A percentile compares a stretch with the other conserved stretches of the same genome.
Conservation (phyloP, 2,888 invertebrate genomes). For the Rotaria socialis region DNA sequence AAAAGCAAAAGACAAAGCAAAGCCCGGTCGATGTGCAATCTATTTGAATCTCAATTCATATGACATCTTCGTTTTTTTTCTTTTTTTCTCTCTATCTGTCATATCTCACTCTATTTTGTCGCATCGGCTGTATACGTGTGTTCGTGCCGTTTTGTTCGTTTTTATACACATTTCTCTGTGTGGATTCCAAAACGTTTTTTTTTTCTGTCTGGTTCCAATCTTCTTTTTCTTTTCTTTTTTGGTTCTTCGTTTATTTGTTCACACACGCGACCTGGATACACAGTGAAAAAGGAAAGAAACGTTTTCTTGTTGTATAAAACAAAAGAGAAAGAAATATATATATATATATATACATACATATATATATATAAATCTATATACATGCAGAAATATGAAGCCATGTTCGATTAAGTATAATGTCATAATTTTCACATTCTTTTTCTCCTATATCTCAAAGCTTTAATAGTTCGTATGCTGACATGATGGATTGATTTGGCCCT, state of each 20-base stretch:
- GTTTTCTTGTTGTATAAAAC: not conserved
- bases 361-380: not conserved
- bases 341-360: not conserved
- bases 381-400: not conserved
- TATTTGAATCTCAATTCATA: constrained; percentile 29
- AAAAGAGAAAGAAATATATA: not conserved
- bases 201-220: not conserved
- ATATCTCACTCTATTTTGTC: constrained; percentile 3
- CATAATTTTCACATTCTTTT: not conserved
- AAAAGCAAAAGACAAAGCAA: not conserved
- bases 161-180: constrained; percentile 10
- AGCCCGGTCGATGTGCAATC: constrained; percentile 32
- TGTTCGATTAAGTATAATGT: constrained; percentile 6
- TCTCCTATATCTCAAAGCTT: not conserved
- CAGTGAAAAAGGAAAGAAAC: not conserved
- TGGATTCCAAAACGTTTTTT: not conserved
- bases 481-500: constrained; percentile 18
- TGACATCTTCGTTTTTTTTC: not conserved
- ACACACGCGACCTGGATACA: constrained; percentile 16
- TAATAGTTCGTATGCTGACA: not conserved
- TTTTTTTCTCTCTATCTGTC: constrained; percentile 3
- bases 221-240: not conserved
- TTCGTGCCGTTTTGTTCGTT: constrained; percentile 29
- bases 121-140: constrained; percentile 32
- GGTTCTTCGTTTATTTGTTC: not conserved